Base-by-base conservation (phyloP, 2,113 vertebrate genomes). In the Petrocephalus microphthalmus region DNA sequence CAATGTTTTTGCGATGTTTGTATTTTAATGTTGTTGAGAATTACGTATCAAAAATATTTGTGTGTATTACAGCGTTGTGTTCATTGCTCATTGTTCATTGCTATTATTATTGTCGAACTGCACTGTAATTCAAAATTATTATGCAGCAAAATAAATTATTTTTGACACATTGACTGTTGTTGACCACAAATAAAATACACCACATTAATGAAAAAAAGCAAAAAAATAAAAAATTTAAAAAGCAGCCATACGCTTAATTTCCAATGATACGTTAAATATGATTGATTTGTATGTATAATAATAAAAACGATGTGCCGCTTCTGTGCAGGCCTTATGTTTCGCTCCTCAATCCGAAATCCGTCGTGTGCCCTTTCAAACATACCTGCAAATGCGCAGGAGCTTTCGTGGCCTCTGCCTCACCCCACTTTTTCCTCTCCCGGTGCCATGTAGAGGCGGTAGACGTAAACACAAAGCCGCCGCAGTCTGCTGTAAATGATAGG, bases 401-500 rank as follows among this genome's bases (percentile, higher is more conserved):
- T 5, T 3, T 49, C 19, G 2, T 83, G 42, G 20, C 81, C 20
- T 42, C 81, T 57, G n/a, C 47, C 60, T 33, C 45, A 81, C 84
- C 25, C 10, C 49, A 81, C 84, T 54, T 86, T 86, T 22, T 25
- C 60, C 84, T 81, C 10, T 42, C n/a, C 53, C 67, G 84, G 15
- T 25, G 25, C 67, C 25, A 13, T n/a, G n/a, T 60, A 37, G 71
- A 86, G 56, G 52, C 85, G 33, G 71, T 85, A 83, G 85, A 54
- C 53, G 17, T 56, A 49, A 89, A 87, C 67, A 87, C 85, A 83
- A 74, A 82, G 60, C 52, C 42, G 17, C 71, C 42, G 42, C 22
- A 60, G 89, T 87, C 89, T 42, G 42, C 22, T 89, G 89, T 89
- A 89, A 89, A 81, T 87, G 89, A 89, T 89, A 87, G 85, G 84